phyloP scores from a whole-genome alignment of 2,797 vertebrate species.

The Lates japonicus region DNA sequence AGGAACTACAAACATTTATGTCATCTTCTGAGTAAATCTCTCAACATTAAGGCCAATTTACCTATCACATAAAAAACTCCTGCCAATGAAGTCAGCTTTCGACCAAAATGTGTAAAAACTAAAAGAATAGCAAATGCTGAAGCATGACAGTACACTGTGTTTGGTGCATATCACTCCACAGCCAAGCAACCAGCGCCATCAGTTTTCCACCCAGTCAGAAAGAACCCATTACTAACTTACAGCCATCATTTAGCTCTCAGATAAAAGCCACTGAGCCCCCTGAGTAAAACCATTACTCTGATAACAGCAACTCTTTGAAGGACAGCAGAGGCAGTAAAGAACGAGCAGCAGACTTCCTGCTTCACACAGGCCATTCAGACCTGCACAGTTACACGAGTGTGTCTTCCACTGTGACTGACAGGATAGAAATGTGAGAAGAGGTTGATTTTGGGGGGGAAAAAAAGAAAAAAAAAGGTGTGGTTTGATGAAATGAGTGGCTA shows the following conservation, averaged over 20 bases:
- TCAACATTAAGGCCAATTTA: not conserved
- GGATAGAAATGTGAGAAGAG: constrained; percentile 3
- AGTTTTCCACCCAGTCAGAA: constrained; percentile 16
- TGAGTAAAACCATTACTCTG: constrained; percentile 66
- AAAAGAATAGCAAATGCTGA: not conserved
- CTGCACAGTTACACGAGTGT: not conserved
- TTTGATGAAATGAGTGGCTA: not conserved
- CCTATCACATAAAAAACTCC: not conserved
- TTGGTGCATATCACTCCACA: not conserved
- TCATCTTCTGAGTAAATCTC: not conserved
- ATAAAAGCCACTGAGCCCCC: constrained; percentile 65
- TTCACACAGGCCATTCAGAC: constrained; percentile 47
- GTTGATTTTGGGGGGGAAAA: not conserved
- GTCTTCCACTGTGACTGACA: constrained; percentile 31
- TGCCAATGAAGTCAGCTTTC: not conserved
- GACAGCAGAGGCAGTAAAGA: constrained; percentile 71
- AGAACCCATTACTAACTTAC: constrained; percentile 41
- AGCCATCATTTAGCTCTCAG: constrained; percentile 53
- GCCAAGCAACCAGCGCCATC: not conserved
- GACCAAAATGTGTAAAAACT: not conserved
- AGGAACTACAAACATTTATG: not conserved
- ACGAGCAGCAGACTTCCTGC: constrained; percentile 72
- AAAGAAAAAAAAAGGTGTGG: no score
- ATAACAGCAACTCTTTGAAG: constrained; percentile 79
- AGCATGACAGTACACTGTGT: not conserved